Evolutionary conservation across 2,113 vertebrate genomes (phyloP).

Genomic region (Scatophagus argus): DNA sequence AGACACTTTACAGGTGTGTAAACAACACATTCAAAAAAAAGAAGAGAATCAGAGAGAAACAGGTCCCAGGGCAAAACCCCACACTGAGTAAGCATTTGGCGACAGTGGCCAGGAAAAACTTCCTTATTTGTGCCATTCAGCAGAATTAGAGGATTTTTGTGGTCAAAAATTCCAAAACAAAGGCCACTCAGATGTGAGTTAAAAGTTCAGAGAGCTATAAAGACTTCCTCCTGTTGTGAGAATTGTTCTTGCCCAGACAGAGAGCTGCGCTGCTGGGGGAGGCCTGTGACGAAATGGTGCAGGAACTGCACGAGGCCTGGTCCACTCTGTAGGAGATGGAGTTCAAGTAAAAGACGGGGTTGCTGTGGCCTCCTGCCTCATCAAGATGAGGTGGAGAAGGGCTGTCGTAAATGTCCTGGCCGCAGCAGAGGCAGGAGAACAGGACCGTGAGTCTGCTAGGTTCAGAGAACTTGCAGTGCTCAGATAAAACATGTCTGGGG

Average conservation of each 20-base stretch:
- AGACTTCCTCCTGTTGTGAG: conserved; percentile 83
- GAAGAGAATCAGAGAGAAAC: no score
- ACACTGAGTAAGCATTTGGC: no score
- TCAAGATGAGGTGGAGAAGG: conserved; percentile 66
- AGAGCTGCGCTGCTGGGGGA: conserved; percentile 76
- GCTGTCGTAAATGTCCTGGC: conserved; percentile 65
- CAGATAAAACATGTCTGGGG: conserved; percentile 44
- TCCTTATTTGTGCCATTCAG: conserved; percentile 27
- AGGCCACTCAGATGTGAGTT: not conserved
- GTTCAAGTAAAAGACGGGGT: conserved; percentile 87
- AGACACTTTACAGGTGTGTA: no score
- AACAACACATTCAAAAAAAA: no score
- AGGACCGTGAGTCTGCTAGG: conserved; percentile 66
- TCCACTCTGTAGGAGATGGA: conserved; percentile 87
- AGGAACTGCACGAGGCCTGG: conserved; percentile 80
- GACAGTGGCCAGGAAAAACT: no score
- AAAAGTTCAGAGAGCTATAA: conserved; percentile 71
- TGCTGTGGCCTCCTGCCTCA: conserved; percentile 82
- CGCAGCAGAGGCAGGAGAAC: conserved; percentile 82
- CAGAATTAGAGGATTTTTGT: conserved; percentile 1
- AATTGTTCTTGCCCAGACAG: conserved; percentile 63
- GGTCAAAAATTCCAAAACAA: not conserved
- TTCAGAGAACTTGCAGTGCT: conserved; percentile 13
- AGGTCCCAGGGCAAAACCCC: no score
- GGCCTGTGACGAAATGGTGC: conserved; percentile 80